These are phyloP conservation scores for Sparus aurata DNA, from an alignment of 2,797 vertebrate species.

Conservation along the genomic window DNA sequence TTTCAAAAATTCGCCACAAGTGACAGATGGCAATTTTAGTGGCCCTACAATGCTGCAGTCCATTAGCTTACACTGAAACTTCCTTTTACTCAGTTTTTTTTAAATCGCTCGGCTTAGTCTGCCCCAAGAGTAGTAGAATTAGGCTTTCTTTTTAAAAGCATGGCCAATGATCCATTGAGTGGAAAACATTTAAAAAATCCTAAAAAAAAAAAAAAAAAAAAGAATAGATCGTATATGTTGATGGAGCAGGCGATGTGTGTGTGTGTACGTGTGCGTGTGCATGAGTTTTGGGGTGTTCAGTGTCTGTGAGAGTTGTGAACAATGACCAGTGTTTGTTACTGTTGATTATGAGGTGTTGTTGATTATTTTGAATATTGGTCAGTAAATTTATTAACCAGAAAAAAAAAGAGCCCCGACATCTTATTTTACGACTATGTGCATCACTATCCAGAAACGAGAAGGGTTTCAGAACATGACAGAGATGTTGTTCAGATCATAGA, in stretches of 20 bases:
- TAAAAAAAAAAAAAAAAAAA: conserved; percentile 58
- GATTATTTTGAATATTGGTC: conserved; percentile 77
- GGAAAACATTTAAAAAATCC: too few relatives aligned
- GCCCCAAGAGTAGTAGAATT: conserved; percentile 82
- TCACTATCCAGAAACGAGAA: conserved; percentile 71
- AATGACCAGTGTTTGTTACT: conserved; percentile 81
- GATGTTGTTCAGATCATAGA: conserved; percentile 83
- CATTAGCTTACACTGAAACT: conserved; percentile 96
- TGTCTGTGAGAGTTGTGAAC: conserved; percentile 80
- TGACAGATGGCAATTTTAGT: conserved; percentile 98
- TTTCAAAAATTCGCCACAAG: conserved; percentile 92
- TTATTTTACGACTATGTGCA: conserved; percentile 69
- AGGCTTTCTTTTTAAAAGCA: conserved; percentile 85
- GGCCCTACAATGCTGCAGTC: conserved; percentile 99
- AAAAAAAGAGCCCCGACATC: conserved; percentile 63
- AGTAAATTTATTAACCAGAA: conserved; percentile 69
- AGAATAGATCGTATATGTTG: conserved; percentile 76
- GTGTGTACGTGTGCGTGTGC: conserved; percentile 68
- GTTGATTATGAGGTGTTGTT: conserved; percentile 80
- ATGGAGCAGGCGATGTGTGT: conserved; percentile 73
- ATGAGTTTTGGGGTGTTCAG: conserved; percentile 81
- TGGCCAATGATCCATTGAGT: conserved; percentile 81
- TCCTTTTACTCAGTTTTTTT: conserved; percentile 87
- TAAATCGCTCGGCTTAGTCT: conserved; percentile 78
- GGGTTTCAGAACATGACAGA: conserved; percentile 88